Base-by-base conservation (phyloP, 2,888 invertebrate genomes). In the Clostera curtula region DNA sequence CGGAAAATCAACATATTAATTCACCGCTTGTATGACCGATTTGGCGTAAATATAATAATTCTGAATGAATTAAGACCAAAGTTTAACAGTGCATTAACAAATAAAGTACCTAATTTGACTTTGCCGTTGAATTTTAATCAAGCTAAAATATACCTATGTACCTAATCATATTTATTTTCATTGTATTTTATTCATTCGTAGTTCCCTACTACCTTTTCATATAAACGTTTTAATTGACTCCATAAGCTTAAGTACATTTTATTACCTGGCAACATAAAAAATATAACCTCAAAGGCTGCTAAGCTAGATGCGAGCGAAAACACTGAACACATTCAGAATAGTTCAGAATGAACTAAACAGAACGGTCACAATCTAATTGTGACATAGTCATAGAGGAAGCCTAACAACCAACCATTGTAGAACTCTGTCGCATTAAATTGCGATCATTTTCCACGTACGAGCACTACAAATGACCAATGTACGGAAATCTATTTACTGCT, bases 241-340 rank as follows among this genome's bases (percentile, higher is more conserved):
- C n/a, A n/a, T n/a, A n/a, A n/a, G 27, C 43, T 35, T 34, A 23
- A 42, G 30, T 41, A 39, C 12, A 15, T 40, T 36, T 45, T 40
- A 43, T 40, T 43, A 52, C 42, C 42, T 55, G 63, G 76, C 69
- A 79, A 76, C 68, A 72, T 69, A 34, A 39, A 45, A 46, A 54
- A 56, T 57, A 63, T 69, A 75, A 76, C 77, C 74, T 76, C 72
- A 75, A 75, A 79, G 74, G 68, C 75, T 75, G 60, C 50, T 44
- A 50, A 64, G 65, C n/a, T n/a, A n/a, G n/a, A n/a, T 66, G 66
- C 64, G 38, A 68, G 65, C 65, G 62, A 65, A 66, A 70, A 67
- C 63, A 60, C 62, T 64, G 60, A 54, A 57, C 49, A 62, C 69
- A 56, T 40, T 54, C 65, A 66, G 58, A 60, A 51, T n/a, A n/a